These are phyloP conservation scores for Cercocebus atys DNA, from an alignment of 2,113 vertebrate genomes.

Conservation along the genomic window DNA sequence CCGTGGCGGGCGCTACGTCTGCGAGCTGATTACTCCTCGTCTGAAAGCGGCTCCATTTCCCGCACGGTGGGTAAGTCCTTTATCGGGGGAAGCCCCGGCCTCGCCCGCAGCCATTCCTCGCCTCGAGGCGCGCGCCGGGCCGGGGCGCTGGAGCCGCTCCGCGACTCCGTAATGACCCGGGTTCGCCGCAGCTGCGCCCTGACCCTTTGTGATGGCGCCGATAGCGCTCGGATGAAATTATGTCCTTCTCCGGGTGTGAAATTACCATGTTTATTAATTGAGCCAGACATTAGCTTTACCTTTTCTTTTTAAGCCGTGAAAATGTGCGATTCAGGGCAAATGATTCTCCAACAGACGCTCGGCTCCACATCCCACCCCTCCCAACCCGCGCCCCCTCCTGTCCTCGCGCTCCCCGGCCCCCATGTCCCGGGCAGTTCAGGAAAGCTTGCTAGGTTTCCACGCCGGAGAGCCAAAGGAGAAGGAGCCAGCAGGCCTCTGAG, in stretches of 20 bases:
- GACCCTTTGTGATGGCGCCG: slow-evolving; percentile 96
- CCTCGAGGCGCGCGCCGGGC: slow-evolving; percentile 92
- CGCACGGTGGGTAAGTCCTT: slow-evolving; percentile 95
- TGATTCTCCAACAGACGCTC: slow-evolving; percentile 77
- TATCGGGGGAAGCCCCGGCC: slow-evolving; percentile 97
- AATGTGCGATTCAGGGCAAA: slow-evolving; percentile 90
- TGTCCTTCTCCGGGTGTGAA: slow-evolving; percentile 94
- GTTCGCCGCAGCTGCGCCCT: slow-evolving; percentile 96
- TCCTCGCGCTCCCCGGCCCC: neutral
- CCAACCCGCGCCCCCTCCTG: neutral
- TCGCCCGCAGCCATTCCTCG: slow-evolving; percentile 93
- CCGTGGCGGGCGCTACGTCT: slow-evolving; percentile 81
- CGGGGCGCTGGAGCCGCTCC: slow-evolving; percentile 91
- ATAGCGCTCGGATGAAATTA: slow-evolving; percentile 93
- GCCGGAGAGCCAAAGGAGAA: slow-evolving; percentile 52
- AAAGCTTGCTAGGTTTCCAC: slow-evolving; percentile 80
- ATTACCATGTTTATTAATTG: slow-evolving; percentile 99
- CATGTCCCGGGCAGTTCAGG: neutral
- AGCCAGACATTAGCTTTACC: slow-evolving; percentile 90
- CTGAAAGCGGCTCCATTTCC: slow-evolving; percentile 90
- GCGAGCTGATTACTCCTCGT: slow-evolving; percentile 91
- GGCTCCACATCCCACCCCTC: neutral
- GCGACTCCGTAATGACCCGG: slow-evolving; percentile 96
- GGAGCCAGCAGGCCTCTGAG: slow-evolving; percentile 43
- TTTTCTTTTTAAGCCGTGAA: slow-evolving; percentile 87